Conservation (phyloP, 2,888 invertebrate species). For the Oithona nana region DNA sequence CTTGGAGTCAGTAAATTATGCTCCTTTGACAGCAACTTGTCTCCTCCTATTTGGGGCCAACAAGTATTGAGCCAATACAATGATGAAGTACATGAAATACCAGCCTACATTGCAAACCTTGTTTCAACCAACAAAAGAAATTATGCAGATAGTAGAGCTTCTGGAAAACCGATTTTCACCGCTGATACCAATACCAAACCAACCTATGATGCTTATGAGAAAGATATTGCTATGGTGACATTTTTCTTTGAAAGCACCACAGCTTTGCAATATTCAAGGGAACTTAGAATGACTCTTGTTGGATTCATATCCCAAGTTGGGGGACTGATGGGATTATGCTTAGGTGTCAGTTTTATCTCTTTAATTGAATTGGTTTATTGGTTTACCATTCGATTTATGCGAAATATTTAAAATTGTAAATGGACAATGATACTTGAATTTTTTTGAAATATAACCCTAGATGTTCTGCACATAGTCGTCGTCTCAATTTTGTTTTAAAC, state of each 20-base stretch:
- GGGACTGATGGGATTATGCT: slow-evolving; percentile 12
- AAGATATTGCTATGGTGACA: slow-evolving; percentile 10
- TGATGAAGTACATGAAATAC: neutral
- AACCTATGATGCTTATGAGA: slow-evolving; percentile 8
- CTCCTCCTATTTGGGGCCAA: slow-evolving; percentile 4
- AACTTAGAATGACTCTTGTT: slow-evolving; percentile 4
- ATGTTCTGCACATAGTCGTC: no score
- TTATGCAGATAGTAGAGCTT: neutral
- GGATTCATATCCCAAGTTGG: slow-evolving; percentile 15
- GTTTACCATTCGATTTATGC: neutral
- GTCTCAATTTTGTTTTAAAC: no score
- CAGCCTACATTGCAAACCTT: neutral
- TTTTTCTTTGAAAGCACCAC: slow-evolving; percentile 10
- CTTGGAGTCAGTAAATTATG: slow-evolving; percentile 1
- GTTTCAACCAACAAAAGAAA: neutral
- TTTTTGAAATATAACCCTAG: no score
- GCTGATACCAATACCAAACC: neutral
- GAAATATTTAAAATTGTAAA: neutral
- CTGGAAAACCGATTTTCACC: neutral
- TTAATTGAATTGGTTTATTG: slow-evolving; percentile 5
- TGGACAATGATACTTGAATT: no score
- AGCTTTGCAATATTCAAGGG: slow-evolving; percentile 3
- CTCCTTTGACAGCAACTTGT: neutral
- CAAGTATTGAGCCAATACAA: neutral
- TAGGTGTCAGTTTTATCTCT: slow-evolving; percentile 14